phyloP scores from a whole-genome alignment of 2,797 vertebrate species.

The Thalassophryne amazonica region DNA sequence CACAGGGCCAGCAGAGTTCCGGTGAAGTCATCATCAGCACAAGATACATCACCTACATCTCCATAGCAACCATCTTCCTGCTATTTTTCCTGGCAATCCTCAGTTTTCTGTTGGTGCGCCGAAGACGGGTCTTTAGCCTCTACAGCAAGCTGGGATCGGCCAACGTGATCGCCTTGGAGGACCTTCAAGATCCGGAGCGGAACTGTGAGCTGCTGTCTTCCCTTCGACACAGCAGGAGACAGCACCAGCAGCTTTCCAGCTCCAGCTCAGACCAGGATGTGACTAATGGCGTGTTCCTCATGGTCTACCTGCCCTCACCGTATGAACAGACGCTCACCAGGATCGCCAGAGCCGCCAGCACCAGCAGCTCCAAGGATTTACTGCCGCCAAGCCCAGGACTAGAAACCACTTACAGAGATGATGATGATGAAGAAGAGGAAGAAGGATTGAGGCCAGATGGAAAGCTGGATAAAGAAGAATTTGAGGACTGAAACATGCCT shows the following conservation, averaged over 20 bases:
- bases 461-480: background rate
- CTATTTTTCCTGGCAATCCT: conserved; percentile 47
- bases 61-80: conserved; percentile 46
- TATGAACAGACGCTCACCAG: conserved; percentile 86
- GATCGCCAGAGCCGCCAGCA: conserved; percentile 69
- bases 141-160: conserved; percentile 53
- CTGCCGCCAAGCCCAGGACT: conserved; percentile 49
- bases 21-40: conserved; percentile 33
- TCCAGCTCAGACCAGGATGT: conserved; percentile 59
- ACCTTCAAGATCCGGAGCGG: conserved; percentile 66
- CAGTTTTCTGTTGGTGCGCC: conserved; percentile 47
- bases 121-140: conserved; percentile 24
- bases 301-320: conserved; percentile 79
- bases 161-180: conserved; percentile 70
- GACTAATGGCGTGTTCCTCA: conserved; percentile 70
- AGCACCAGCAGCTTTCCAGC: conserved; percentile 35
- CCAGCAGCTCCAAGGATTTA: conserved; percentile 64
- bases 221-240: conserved; percentile 40
- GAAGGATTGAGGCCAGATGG: background rate
- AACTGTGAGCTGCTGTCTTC: conserved; percentile 69
- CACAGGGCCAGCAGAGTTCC: conserved; percentile 43
- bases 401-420: conserved; percentile 36
- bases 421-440: background rate
- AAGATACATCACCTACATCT: conserved; percentile 31
- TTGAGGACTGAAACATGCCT: conserved; percentile 7